A percentile compares a stretch with the other conserved stretches of the same genome.
phyloP scores from a whole-genome alignment of 2,113 vertebrate genomes.

The Triplophysa dalaica region DNA sequence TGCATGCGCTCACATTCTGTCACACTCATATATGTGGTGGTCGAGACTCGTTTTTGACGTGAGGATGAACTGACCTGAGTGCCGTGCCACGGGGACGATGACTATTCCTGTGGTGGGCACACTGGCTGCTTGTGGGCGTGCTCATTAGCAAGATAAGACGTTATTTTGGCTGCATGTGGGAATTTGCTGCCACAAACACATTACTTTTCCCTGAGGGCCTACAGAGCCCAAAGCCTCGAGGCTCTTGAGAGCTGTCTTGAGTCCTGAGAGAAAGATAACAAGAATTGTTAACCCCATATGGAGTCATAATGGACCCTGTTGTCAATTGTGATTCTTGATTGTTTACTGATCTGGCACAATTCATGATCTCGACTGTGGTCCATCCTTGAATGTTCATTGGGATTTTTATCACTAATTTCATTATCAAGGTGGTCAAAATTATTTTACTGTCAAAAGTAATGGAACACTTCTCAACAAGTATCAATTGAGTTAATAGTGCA shows the following conservation, averaged over 20 bases:
- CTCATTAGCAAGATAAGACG: constrained; percentile 48
- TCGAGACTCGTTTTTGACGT: background rate
- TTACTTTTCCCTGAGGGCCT: constrained; percentile 41
- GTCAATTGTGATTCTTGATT: too few relatives aligned
- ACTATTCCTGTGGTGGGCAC: constrained; percentile 34
- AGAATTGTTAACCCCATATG: too few relatives aligned
- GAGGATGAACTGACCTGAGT: constrained; percentile 19
- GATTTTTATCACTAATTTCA: too few relatives aligned
- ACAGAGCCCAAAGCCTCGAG: constrained; percentile 47
- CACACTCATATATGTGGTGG: background rate
- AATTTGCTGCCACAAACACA: constrained; percentile 56
- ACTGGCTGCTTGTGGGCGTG: constrained; percentile 38
- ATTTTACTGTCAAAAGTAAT: too few relatives aligned
- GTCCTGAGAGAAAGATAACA: too few relatives aligned
- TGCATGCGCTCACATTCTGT: constrained; percentile 4
- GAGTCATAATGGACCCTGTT: too few relatives aligned
- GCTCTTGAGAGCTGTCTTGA: background rate
- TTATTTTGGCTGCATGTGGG: constrained; percentile 53
- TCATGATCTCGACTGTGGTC: too few relatives aligned
- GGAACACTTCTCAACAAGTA: too few relatives aligned
- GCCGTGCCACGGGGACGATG: constrained; percentile 16
- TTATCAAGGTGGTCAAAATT: too few relatives aligned
- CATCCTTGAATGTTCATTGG: too few relatives aligned
- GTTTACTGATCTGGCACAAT: too few relatives aligned
- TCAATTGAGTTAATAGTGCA: too few relatives aligned